phyloP scores from a whole-genome alignment of 2,113 vertebrate genomes.

The Sturnira hondurensis region DNA sequence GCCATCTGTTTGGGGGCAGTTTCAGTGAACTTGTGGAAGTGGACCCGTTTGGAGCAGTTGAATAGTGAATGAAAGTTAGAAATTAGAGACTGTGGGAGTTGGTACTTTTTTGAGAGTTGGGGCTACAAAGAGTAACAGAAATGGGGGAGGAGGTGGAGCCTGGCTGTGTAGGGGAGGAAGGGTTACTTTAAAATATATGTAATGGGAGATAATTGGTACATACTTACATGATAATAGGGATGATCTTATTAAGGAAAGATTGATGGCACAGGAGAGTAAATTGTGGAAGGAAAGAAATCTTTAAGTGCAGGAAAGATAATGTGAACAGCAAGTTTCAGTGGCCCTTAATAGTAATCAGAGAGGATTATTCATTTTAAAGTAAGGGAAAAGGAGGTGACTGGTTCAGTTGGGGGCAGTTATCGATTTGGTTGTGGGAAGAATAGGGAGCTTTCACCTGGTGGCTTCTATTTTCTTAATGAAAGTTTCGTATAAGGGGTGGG shows the following conservation, averaged over 20 bases:
- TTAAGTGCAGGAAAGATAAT: neutral
- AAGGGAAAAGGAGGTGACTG: neutral
- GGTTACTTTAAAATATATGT: neutral
- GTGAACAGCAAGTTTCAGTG: neutral
- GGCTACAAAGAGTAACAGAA: neutral
- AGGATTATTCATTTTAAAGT: neutral
- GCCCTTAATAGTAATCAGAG: neutral
- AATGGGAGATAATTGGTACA: neutral
- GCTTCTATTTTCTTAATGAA: conserved; percentile 25
- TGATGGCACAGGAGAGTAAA: neutral
- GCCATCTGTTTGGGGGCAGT: neutral
- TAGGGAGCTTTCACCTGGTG: neutral
- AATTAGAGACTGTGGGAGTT: neutral
- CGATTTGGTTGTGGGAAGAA: neutral
- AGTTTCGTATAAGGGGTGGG: neutral
- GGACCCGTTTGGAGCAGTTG: neutral
- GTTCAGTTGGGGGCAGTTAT: neutral
- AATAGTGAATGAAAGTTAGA: neutral
- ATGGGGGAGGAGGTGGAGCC: neutral
- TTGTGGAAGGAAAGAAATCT: neutral
- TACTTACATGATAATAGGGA: neutral
- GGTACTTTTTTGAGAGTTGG: neutral
- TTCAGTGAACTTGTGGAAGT: neutral
- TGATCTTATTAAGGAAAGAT: neutral
- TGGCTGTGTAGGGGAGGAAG: neutral